Conservation (phyloP, 2,888 invertebrate genomes). For the Troides aeacus region DNA sequence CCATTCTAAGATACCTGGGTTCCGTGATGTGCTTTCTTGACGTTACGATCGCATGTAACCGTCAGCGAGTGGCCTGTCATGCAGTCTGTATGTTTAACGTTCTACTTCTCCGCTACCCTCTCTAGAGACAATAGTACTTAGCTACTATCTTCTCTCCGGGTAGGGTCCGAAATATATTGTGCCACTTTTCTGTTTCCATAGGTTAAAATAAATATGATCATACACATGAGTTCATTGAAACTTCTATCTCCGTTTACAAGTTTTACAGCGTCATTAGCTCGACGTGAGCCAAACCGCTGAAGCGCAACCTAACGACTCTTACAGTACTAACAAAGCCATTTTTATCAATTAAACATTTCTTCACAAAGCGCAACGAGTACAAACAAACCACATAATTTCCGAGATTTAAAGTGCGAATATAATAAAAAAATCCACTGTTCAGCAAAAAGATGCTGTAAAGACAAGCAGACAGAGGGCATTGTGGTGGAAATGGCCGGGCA, state of each 20-base stretch:
- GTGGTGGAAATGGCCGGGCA: conserved; percentile 3
- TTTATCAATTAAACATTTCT: background rate
- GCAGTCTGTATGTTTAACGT: too few species aligned
- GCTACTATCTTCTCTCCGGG: too few species aligned
- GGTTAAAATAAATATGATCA: too few species aligned
- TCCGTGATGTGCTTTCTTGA: too few species aligned
- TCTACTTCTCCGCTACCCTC: too few species aligned
- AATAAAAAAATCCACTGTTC: background rate
- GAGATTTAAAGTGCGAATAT: conserved; percentile 1
- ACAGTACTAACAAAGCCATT: background rate
- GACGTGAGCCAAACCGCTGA: background rate
- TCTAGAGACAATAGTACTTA: too few species aligned
- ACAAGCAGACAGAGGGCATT: background rate
- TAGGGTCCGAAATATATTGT: too few species aligned
- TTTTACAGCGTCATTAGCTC: background rate
- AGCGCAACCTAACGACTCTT: background rate
- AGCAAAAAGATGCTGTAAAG: background rate
- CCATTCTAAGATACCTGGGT: too few species aligned
- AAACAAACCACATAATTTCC: conserved; percentile 6
- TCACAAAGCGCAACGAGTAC: conserved; percentile 7
- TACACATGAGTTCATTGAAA: too few species aligned
- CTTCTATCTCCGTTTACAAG: background rate
- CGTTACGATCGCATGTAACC: too few species aligned
- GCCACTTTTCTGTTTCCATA: too few species aligned
- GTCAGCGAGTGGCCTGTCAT: too few species aligned